Evolutionary conservation across 2,113 vertebrate species (phyloP), one percentile per base, ranked within the genome.

Genomic region (Notothenia rossii): DNA sequence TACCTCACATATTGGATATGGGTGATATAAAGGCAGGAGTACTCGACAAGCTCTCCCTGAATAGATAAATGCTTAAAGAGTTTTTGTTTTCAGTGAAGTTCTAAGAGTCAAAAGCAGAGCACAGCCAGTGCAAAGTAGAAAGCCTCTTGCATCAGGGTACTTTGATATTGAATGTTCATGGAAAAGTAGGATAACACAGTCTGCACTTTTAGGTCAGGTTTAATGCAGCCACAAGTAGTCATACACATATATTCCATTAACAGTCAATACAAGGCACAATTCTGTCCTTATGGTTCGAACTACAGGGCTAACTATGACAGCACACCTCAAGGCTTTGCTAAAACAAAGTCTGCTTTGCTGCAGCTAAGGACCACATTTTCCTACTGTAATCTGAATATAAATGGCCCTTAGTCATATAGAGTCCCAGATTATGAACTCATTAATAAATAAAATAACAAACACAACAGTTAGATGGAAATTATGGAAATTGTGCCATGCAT

Each of bases 361-460:
- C 29, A 61, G 67, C 77, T 75, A 69, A 49, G 3, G 66, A 54
- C 1, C 2, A 18, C 12, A 55, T 73, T 79, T 76, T 74, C 33
- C 51, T 40, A 43, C 56, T 77, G 81, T 64, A 81, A 76, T 75
- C 14, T 40, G 43, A 5, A 75, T 85, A 80, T 81, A 3, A 82
- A 84, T 72, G 74, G n/a, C 49, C 46, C 59, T 82, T 62, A 51
- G 75, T 77, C 29, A 29, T 75, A 51, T 1, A 7, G 25, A 88
- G 48, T 65, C 72, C 49, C 67, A 60, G 71, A 86, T 86, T 81
- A 86, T 86, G 65, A 81, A 53, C 60, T 84, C 22, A 76, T 84
- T 81, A 50, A 63, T 68, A 84, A 82, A 66, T 85, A 81, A 80
- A 86, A 87, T 82, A 88, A 72, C 61, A 85, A 71, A 86, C 75